These are phyloP conservation scores for Melospiza georgiana DNA, from an alignment of 2,113 vertebrate genomes.

Conservation along the genomic window DNA sequence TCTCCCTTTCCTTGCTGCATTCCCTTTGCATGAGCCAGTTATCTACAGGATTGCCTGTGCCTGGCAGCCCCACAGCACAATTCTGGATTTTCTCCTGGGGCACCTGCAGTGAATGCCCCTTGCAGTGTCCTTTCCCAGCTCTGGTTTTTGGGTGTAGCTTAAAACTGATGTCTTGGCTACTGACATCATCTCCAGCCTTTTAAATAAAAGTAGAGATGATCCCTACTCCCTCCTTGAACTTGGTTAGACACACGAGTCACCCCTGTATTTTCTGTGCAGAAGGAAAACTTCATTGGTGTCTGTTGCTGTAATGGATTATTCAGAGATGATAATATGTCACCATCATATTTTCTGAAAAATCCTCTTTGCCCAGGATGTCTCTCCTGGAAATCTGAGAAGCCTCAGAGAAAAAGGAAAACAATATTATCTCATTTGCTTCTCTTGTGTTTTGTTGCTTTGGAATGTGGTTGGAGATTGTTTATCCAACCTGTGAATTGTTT, in stretches of 20 bases:
- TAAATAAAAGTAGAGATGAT: background rate
- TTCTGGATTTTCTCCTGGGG: background rate
- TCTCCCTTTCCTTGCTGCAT: background rate
- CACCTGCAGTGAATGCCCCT: background rate
- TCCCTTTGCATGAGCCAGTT: background rate
- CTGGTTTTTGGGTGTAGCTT: background rate
- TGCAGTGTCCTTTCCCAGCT: background rate
- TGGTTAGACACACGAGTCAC: accelerated
- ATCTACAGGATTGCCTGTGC: background rate
- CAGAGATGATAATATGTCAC: background rate
- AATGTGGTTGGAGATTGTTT: no score
- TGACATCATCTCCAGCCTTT: background rate
- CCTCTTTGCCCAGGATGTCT: no score
- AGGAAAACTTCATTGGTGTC: background rate
- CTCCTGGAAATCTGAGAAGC: no score
- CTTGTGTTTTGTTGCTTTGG: no score
- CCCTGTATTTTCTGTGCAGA: background rate
- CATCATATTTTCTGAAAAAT: no score
- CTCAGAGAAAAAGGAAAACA: no score
- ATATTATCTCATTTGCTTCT: no score
- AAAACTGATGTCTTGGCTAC: background rate
- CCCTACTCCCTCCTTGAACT: background rate
- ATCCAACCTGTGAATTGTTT: no score
- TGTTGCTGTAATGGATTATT: background rate
- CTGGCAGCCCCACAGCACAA: accelerated